These are phyloP conservation scores for Nicator chloris DNA, from an alignment of 2,113 vertebrate genomes.

Conservation along the genomic window DNA sequence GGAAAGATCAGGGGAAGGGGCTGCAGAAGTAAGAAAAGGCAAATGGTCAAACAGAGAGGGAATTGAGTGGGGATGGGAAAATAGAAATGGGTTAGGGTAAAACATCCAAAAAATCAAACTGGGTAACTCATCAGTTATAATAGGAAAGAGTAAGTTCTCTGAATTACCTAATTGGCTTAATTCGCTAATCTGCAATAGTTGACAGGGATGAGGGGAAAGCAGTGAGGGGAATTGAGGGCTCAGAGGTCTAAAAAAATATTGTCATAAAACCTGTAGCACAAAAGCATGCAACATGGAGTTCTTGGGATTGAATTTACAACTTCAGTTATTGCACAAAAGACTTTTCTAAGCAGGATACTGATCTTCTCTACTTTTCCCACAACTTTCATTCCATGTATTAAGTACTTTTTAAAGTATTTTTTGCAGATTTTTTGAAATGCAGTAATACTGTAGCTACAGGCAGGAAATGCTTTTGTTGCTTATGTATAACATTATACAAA, in stretches of 20 bases:
- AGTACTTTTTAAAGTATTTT: not conserved
- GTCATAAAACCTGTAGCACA: not conserved
- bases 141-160: not conserved
- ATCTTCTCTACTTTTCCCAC: not conserved
- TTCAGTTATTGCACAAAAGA: not conserved
- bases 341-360: not conserved
- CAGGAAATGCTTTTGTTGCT: constrained; percentile 36
- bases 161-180: not conserved
- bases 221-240: not conserved
- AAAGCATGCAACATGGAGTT: not conserved
- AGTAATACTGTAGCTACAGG: not conserved
- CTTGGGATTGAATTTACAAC: not conserved
- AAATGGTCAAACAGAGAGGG: not conserved
- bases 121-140: not conserved
- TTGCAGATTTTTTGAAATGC: not conserved
- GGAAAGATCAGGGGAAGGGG: not conserved
- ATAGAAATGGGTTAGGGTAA: not conserved
- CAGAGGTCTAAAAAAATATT: not conserved
- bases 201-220: not conserved
- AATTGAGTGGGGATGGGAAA: accelerated
- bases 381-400: not conserved
- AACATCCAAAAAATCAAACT: not conserved
- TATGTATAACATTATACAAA: not conserved
- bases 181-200: not conserved
- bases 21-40: not conserved